These are phyloP conservation scores for Aptenodytes patagonicus DNA, from an alignment of 2,113 vertebrate genomes.

Conservation along the genomic window DNA sequence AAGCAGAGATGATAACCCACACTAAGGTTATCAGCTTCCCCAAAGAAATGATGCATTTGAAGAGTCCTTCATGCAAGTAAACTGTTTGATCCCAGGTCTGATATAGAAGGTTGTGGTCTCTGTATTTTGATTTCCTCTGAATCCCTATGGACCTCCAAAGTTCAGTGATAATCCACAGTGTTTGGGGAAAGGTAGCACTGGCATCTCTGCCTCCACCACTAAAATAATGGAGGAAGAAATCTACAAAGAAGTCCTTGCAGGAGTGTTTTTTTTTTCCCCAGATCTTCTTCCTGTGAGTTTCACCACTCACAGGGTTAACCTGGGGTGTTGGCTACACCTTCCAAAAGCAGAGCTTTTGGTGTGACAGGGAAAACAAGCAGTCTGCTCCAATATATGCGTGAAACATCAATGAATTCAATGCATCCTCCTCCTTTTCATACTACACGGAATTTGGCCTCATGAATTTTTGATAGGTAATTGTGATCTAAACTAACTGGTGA, in stretches of 20 bases:
- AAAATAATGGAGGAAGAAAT: background rate
- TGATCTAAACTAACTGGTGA: background rate
- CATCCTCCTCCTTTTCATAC: background rate
- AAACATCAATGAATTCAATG: background rate
- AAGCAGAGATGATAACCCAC: background rate
- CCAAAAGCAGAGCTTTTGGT: background rate
- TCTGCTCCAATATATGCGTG: background rate
- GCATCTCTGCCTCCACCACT: background rate
- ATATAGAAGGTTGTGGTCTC: background rate
- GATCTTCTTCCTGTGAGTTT: background rate
- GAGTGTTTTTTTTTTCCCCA: rapidly evolving
- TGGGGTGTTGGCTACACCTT: background rate
- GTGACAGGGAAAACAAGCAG: background rate
- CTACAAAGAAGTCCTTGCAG: background rate
- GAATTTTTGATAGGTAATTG: background rate
- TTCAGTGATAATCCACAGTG: background rate
- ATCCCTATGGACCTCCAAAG: background rate
- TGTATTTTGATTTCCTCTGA: background rate
- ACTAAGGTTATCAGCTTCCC: background rate
- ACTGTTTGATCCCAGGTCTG: background rate
- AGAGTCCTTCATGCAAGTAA: background rate
- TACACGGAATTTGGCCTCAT: background rate
- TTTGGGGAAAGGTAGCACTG: background rate
- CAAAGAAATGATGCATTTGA: background rate
- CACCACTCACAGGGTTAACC: background rate